Evolutionary conservation across 2,888 invertebrate genomes (phyloP).

Genomic region (Dryomyza anilis): DNA sequence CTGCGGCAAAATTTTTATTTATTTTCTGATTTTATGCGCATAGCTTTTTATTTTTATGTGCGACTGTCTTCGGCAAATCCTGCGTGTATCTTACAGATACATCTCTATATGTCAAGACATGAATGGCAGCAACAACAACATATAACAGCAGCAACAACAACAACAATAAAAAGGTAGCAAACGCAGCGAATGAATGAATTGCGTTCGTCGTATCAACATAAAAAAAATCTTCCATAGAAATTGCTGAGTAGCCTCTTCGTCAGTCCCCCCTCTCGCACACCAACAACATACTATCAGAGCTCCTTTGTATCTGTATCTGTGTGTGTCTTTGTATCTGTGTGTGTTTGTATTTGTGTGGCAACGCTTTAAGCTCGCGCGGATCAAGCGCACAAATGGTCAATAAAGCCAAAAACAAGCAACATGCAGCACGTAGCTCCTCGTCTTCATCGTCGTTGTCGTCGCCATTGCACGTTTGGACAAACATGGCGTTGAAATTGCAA

Average conservation of each 20-base stretch:
- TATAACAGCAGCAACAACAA: background rate
- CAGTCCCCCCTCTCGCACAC: background rate
- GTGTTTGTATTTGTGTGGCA: background rate
- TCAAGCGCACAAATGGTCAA: constrained; percentile 25
- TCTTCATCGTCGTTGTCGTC: background rate
- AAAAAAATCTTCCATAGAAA: background rate
- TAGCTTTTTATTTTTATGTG: background rate
- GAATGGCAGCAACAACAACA: background rate
- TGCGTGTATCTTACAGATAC: constrained; percentile 6
- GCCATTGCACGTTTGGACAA: background rate
- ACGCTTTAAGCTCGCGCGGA: constrained; percentile 16
- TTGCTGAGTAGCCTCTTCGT: background rate
- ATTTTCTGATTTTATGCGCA: constrained; percentile 16
- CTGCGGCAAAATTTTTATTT: constrained; percentile 18
- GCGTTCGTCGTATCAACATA: background rate
- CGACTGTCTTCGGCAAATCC: constrained; percentile 2
- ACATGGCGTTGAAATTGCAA: too few relatives aligned
- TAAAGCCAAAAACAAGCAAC: constrained; percentile 23
- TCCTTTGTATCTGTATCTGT: too few relatives aligned
- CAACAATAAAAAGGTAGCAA: background rate
- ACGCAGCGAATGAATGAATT: background rate
- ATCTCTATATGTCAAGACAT: constrained; percentile 7
- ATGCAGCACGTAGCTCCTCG: constrained; percentile 9
- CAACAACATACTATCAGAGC: background rate
- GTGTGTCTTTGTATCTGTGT: too few relatives aligned